phyloP scores from a whole-genome alignment of 1,140 invertebrate genomes.

The Euschistus heros region DNA sequence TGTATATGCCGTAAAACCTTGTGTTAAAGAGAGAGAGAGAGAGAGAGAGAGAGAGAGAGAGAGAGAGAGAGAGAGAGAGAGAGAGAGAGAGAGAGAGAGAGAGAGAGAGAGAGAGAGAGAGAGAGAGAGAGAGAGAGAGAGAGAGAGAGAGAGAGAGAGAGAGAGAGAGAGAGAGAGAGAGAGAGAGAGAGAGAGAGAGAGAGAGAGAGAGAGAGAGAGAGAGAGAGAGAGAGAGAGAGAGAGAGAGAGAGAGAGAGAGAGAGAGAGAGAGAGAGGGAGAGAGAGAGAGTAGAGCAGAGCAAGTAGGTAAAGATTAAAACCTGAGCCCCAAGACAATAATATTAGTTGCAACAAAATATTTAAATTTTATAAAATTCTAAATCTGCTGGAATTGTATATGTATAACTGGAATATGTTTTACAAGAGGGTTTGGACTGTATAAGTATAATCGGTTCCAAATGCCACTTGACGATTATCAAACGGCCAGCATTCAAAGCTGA shows the following conservation, averaged over 20 bases:
- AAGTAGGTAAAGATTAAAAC: background rate
- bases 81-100: conserved; percentile 8
- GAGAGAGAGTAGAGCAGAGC: background rate
- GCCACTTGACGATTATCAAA: too few relatives aligned
- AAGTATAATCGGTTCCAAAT: too few relatives aligned
- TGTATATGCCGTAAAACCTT: too few relatives aligned
- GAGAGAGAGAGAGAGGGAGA: background rate
- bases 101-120: conserved; percentile 1
- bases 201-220: conserved; percentile 13
- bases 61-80: background rate
- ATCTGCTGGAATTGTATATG: too few relatives aligned
- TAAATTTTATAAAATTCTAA: too few relatives aligned
- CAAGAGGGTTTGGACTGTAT: too few relatives aligned
- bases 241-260: background rate
- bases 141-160: background rate
- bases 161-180: background rate
- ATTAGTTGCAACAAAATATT: too few relatives aligned
- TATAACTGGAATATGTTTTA: too few relatives aligned
- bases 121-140: background rate
- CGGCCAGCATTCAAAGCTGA: too few relatives aligned
- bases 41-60: background rate
- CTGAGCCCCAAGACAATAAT: too few relatives aligned
- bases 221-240: conserved; percentile 5
- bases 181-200: conserved; percentile 11
- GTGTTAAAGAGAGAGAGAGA: background rate